A percentile compares a stretch with the other conserved stretches of the same genome.
Evolutionary conservation across 2,797 vertebrate genomes (phyloP).

Genomic region (Spheniscus humboldti): DNA sequence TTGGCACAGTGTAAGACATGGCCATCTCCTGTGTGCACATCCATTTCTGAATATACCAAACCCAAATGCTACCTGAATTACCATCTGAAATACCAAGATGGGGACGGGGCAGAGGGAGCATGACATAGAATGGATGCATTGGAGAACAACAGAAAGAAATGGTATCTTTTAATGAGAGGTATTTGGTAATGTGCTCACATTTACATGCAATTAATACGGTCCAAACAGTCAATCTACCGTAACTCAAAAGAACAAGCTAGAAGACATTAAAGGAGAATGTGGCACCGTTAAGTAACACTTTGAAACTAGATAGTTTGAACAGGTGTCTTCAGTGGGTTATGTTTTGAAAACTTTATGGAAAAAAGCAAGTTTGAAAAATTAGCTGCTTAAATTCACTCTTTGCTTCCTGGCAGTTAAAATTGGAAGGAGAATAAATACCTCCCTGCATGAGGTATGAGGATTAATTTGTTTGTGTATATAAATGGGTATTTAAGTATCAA

Average conservation of each 20-base stretch:
- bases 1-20: not conserved
- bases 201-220: not conserved
- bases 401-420: slow-evolving; percentile 53
- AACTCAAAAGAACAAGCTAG: not conserved
- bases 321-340: not conserved
- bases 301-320: not conserved
- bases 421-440: slow-evolving; percentile 48
- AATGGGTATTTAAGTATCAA: slow-evolving; percentile 39
- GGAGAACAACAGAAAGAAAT: not conserved
- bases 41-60: not conserved
- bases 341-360: not conserved
- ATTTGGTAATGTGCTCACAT: not conserved
- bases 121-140: not conserved
- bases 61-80: not conserved
- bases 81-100: not conserved
- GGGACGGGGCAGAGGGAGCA: not conserved
- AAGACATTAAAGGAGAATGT: not conserved
- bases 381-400: slow-evolving; percentile 30
- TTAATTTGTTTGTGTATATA: slow-evolving; percentile 54
- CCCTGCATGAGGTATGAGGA: slow-evolving; percentile 40
- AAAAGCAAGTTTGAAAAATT: slow-evolving; percentile 32
- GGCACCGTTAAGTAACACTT: not conserved
- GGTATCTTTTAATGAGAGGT: not conserved
- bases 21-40: not conserved
- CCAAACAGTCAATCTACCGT: not conserved